Base-by-base conservation (phyloP, 2,888 invertebrate species). In the Napeogenes inachia region DNA sequence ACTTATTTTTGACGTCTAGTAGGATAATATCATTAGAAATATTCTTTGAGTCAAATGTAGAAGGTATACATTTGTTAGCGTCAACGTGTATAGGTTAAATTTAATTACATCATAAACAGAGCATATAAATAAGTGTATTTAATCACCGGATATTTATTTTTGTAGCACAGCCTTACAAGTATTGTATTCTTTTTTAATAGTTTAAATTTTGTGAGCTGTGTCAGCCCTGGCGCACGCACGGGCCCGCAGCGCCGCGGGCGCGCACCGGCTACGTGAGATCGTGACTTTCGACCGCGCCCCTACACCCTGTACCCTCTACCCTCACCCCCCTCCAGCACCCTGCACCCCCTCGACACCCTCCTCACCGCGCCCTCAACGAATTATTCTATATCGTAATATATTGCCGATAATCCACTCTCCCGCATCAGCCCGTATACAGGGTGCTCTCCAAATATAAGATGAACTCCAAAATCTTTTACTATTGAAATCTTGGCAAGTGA, bases 301-400 rank as follows among this genome's bases (percentile, higher is more conserved):
- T 42, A 60, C 61, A 62, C 59, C 55, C 64, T 38, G 50, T 61
- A 56, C 59, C 62, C 56, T 47, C 60, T 56, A 6, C 64, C 53
- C 65, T 21, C 61, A 60, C 54, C 59, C 35, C 54, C 50, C 62
- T 53, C 42, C 45, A 3, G 38, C 58, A 12, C 53, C 45, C 59
- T 57, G 30, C n/a, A 59, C 56, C 57, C 60, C 38, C 21, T 21
- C 54, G 10, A 32, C 45, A 45, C 70, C 70, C 70, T 12, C 30
- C 30, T 5, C 6, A 45, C 42, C 58, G 35, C 55, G 56, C 61
- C 62, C 50, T 38, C 63, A 60, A 61, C 62, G 64, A 85, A 84
- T 87, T 80, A 85, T 84, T 87, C 83, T 81, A 83, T 84, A 82
- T 80, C 76, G 78, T 81, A 84, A 87, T 83, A 76, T 82, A 80